Base-by-base conservation (phyloP, 2,888 invertebrate genomes). In the Chrysolina haemoptera region DNA sequence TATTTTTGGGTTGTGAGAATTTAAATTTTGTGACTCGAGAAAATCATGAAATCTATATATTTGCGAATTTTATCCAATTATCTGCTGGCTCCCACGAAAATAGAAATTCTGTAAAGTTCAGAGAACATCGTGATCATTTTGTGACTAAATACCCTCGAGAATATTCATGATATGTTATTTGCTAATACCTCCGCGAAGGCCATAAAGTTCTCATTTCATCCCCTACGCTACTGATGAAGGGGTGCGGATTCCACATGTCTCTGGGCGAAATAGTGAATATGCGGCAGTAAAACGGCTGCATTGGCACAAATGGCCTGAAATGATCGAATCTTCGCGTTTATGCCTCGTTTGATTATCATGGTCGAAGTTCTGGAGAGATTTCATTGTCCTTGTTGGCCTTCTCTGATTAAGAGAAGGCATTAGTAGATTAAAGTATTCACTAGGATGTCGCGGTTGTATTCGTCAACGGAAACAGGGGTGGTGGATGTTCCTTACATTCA, bases 251-350 rank as follows among this genome's bases (percentile, higher is more conserved):
- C 59, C 59, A 59, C 59, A 27, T 59, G 59, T 59, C 59, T 59
- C 59, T 22, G n/a, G 55, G 63, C 50, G 63, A 53, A 68, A 55
- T 53, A 68, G 43, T 68, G 40, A 62, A 67, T 84, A 80, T 82
- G 82, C 72, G 70, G 68, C 76, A 79, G 81, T 85, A 83, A 84
- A 85, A 85, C 83, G 84, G 81, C 80, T 81, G 82, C 84, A 83
- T 84, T 84, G 84, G 85, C 86, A 84, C 84, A 85, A 86, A 86
- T 85, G 85, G 85, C 75, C 79, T 82, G 86, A 84, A 84, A 86
- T 86, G 86, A 86, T 86, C 85, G 82, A 85, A 86, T 86, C 85
- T 84, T 82, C 76, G 83, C 82, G 84, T 85, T 85, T 85, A 86
- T 86, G 83, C 81, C 80, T 81, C 84, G 84, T 83, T 84, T 84